phyloP scores from a whole-genome alignment of 2,113 vertebrate species.

The Eulacestoma nigropectus region DNA sequence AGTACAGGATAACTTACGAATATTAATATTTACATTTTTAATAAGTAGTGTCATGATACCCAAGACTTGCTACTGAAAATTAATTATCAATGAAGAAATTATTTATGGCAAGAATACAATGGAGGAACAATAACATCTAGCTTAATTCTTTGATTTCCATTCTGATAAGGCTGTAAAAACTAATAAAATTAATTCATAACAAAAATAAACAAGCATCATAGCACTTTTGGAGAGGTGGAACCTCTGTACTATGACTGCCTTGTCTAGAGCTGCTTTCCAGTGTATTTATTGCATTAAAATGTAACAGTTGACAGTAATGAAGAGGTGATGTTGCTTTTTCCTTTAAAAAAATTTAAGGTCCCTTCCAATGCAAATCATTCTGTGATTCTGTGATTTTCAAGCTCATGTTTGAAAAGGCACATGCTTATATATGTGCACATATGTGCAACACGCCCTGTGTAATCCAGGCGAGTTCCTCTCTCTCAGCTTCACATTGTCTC shows the following conservation, averaged over 20 bases:
- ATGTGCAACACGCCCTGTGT: not conserved
- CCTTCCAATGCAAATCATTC: not conserved
- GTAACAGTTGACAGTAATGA: not conserved
- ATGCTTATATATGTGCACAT: fast-evolving
- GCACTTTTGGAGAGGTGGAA: not conserved
- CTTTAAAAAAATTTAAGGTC: not conserved
- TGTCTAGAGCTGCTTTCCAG: not conserved
- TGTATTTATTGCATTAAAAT: not conserved
- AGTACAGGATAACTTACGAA: not conserved
- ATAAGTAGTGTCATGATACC: not conserved
- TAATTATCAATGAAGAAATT: conserved; percentile 44
- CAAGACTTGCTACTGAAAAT: conserved; percentile 47
- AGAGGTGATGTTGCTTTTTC: not conserved
- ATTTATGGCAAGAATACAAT: not conserved
- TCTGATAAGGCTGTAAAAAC: not conserved
- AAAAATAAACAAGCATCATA: not conserved
- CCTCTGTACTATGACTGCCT: not conserved
- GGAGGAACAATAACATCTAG: not conserved
- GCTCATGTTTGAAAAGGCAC: not conserved
- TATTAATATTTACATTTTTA: not conserved
- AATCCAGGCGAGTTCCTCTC: not conserved
- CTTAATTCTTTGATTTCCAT: conserved; percentile 33
- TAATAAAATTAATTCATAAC: not conserved
- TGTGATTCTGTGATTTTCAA: not conserved
- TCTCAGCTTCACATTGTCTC: not conserved